phyloP scores from a whole-genome alignment of 2,888 invertebrate genomes.

The Odiellus spinosus region DNA sequence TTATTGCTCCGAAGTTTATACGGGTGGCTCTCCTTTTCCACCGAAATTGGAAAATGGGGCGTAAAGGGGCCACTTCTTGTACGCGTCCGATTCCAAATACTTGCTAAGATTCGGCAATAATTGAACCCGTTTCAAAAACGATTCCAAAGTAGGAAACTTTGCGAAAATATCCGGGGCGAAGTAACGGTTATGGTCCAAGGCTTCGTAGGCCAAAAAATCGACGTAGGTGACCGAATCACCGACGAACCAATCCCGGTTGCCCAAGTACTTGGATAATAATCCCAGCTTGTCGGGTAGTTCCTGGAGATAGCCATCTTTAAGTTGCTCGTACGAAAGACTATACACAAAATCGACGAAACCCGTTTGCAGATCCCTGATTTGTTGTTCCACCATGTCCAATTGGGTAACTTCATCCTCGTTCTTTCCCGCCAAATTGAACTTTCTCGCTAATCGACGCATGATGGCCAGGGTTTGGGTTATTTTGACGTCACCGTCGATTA shows the following conservation, averaged over 20 bases:
- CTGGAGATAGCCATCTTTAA: background rate
- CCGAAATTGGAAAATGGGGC: background rate
- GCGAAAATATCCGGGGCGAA: constrained; percentile 10
- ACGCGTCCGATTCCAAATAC: background rate
- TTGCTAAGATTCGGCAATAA: background rate
- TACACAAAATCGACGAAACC: no score
- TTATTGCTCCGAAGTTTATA: no score
- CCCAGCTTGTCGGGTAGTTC: constrained; percentile 12
- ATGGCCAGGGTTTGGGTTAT: constrained; percentile 27
- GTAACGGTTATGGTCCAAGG: constrained; percentile 14
- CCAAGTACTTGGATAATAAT: constrained; percentile 12
- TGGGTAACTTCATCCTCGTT: constrained; percentile 12
- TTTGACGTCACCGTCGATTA: constrained; percentile 24
- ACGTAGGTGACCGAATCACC: constrained; percentile 18
- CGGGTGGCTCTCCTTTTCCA: background rate
- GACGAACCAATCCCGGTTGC: constrained; percentile 13
- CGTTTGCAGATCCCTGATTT: constrained; percentile 28
- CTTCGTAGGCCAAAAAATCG: constrained; percentile 19
- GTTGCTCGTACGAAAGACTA: no score
- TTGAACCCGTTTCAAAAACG: background rate
- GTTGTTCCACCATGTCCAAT: constrained; percentile 16
- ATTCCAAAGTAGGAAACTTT: background rate
- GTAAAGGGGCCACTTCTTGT: background rate
- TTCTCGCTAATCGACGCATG: constrained; percentile 17
- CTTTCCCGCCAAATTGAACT: constrained; percentile 13